Percentiles rank a stretch among this genome's conserved stretches.
Evolutionary conservation across 2,888 invertebrate genomes (phyloP).

Genomic region (Vandiemenella viatica): DNA sequence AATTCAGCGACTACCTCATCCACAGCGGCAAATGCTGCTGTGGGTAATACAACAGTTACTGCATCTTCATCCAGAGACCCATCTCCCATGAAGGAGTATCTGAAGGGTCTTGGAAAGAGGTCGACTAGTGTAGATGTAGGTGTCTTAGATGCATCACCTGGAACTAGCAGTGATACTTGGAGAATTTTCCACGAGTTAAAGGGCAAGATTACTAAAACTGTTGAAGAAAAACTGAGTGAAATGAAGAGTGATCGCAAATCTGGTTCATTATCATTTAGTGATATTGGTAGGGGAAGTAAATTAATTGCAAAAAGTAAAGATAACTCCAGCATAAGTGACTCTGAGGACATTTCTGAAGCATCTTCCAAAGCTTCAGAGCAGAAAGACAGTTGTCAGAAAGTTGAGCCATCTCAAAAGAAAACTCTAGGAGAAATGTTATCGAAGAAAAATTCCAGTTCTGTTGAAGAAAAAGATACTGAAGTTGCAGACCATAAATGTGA

Average conservation of each 20-base stretch:
- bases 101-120: conserved; percentile 37
- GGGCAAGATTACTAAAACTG: conserved; percentile 60
- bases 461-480: conserved; percentile 4
- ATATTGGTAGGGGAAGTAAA: neutral
- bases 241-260: conserved; percentile 42
- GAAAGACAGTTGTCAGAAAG: neutral
- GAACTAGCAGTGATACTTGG: conserved; percentile 41
- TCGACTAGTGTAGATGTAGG: conserved; percentile 33
- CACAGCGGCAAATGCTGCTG: too few species aligned
- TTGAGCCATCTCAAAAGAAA: conserved; percentile 6
- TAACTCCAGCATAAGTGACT: conserved; percentile 50
- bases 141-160: conserved; percentile 35
- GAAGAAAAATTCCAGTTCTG: neutral
- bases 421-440: neutral
- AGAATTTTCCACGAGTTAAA: conserved; percentile 54
- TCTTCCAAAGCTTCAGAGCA: conserved; percentile 4
- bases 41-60: too few species aligned
- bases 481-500: neutral
- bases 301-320: conserved; percentile 24
- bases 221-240: conserved; percentile 58
- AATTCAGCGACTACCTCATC: conserved; percentile 7
- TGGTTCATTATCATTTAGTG: neutral
- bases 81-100: conserved; percentile 22
- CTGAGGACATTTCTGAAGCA: conserved; percentile 29
- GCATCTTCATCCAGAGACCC: conserved; percentile 17